Base-by-base conservation (phyloP, 2,888 invertebrate species). In the Meganola albula region DNA sequence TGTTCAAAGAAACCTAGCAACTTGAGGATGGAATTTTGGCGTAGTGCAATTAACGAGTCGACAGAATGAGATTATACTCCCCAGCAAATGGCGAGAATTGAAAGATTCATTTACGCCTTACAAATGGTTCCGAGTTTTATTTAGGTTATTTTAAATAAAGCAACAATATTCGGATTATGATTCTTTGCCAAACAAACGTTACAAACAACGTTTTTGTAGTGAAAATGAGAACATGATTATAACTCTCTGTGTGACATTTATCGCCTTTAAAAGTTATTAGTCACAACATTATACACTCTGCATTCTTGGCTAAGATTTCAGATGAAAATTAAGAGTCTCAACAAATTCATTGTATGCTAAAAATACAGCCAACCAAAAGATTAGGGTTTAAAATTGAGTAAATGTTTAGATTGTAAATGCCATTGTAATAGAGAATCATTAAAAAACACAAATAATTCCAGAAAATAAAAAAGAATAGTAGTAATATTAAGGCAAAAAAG, bases 11-110 rank as follows among this genome's bases (percentile, higher is more conserved):
- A 49, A 50, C 46, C 35, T 14, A 27, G 42, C 34, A 44, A 41
- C 49, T 52, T 44, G 44, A 37, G 48, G 49, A 51, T 49, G 51
- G 53, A 56, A 56, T 58, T n/a, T 57, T 49, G 46, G 48, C 43
- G 44, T 53, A 44, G 53, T 51, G 53, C 53, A 55, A 56, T 63
- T 58, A 63, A 60, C 56, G 59, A 57, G 56, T 56, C 46, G 48
- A 58, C 55, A 59, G 56, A 63, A 63, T 53, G 49, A 53, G 53
- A 62, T 63, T 63, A 58, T 50, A 54, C 46, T 39, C 40, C 36
- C 34, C 46, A 40, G 50, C 52, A 53, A 58, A 58, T 58, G 54
- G 55, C 41, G 48, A 48, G 47, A 49, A 54, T 55, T 53, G 51
- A 51, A 56, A 54, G 50, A 64, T 64, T 64, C 51, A 61, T 62